Evolutionary conservation across 2,113 vertebrate species (phyloP), one percentile per base, ranked within the genome.

Genomic region (Nycticorax nycticorax): DNA sequence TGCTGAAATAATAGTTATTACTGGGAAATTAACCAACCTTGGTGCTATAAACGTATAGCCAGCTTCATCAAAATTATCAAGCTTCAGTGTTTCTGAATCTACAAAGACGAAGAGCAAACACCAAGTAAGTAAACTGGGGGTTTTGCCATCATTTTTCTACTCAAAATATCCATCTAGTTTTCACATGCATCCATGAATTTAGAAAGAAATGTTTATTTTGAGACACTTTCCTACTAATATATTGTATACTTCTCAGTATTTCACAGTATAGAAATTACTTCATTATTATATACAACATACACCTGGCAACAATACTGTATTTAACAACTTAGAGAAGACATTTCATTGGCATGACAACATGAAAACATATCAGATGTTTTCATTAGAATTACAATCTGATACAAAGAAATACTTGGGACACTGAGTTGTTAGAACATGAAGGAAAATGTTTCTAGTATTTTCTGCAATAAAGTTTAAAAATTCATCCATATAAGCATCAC

Each of bases 1-100:
- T 79, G 41, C 27, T 80, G 23, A 78, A 91, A 71, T 56, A 84
- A 62, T 52, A 76, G 1, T 86, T 62, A 57, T 43, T 73, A 76
- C 18, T 35, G 24, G 71, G 55, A 96, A 91, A 94, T 84, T 71
- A 86, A 98, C 98, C 90, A 97, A 99, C 99, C 99, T 99, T 69
- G 99, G 99, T 88, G 99, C 99, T 94, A 99, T 97, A 98, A 98
- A 99, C 0, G 99, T 99, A 89, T 99, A 99, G 53, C 99, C 99
- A 94, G 96, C 95, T 94, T 99, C 99, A 89, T 99, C 99, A 97
- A 99, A 99, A 92, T 94, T 83, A 28, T 99, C 99, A 35, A 83
- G 89, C 95, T 99, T 99, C 97, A 99, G 94, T 21, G 99, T 98
- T 89, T 99, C 98, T 92, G 98, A 97, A 95, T 98, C 99, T 99